These are phyloP conservation scores for Garra rufa DNA, from an alignment of 2,113 vertebrate genomes.

Conservation along the genomic window DNA sequence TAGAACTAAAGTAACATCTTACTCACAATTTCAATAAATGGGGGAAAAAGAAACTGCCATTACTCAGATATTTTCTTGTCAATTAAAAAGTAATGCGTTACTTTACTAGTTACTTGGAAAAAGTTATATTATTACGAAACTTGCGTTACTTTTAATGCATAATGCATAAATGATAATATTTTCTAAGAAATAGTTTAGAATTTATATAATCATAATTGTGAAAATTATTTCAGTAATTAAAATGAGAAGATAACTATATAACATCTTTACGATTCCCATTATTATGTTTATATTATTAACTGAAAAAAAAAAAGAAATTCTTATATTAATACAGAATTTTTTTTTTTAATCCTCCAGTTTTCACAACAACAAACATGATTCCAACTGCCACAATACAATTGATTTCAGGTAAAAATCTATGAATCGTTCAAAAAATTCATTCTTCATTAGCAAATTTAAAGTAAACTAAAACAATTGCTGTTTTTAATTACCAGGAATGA, in stretches of 20 bases:
- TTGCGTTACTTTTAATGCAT: too few species aligned
- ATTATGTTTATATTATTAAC: neutral
- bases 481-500: slow-evolving; percentile 46
- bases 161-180: too few species aligned
- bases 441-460: neutral
- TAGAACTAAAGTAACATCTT: too few species aligned
- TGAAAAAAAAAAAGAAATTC: neutral
- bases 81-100: too few species aligned
- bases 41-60: too few species aligned
- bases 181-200: neutral
- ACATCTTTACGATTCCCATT: neutral
- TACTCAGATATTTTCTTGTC: too few species aligned
- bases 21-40: too few species aligned
- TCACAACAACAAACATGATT: slow-evolving; percentile 39
- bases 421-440: neutral
- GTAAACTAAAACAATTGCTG: neutral
- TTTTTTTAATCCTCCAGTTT: slow-evolving; percentile 15
- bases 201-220: neutral
- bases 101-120: too few species aligned
- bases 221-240: neutral
- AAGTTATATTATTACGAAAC: too few species aligned
- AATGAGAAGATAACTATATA: neutral
- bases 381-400: slow-evolving; percentile 19
- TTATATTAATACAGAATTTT: neutral
- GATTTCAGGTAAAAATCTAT: slow-evolving; percentile 49